Evolutionary conservation across 2,113 vertebrate genomes (phyloP).

Genomic region (Dicentrarchus labrax): DNA sequence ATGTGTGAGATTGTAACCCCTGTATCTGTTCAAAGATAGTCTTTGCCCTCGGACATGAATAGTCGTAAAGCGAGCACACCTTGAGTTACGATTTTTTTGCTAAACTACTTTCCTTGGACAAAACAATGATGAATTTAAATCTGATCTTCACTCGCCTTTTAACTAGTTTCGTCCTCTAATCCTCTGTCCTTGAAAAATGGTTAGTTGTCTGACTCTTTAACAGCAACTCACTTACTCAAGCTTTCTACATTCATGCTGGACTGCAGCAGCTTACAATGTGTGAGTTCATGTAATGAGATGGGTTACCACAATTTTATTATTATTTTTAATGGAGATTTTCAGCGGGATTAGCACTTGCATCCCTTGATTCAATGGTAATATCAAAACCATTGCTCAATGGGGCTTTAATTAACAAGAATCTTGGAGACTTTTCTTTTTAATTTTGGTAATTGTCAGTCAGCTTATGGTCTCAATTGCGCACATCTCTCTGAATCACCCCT

Average conservation of each 20-base stretch:
- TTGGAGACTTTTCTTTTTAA: conserved; percentile 5
- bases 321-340: background rate
- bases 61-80: too few relatives aligned
- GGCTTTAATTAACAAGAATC: conserved; percentile 13
- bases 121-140: background rate
- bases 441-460: conserved; percentile 3
- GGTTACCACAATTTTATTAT: background rate
- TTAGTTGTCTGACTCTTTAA: background rate
- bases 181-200: too few relatives aligned
- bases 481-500: conserved; percentile 25
- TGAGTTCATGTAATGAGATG: background rate
- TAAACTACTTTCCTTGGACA: background rate
- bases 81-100: background rate
- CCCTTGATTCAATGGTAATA: background rate
- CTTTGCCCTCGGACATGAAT: background rate
- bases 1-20: background rate
- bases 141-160: background rate
- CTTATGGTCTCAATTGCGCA: conserved; percentile 32
- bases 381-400: background rate
- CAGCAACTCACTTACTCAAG: background rate
- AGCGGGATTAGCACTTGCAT: background rate
- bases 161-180: background rate
- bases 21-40: conserved; percentile 3
- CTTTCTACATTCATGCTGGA: background rate
- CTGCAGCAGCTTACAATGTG: background rate